phyloP scores from a whole-genome alignment of 23 tunicate genomes.

The Phallusia fumigata region DNA sequence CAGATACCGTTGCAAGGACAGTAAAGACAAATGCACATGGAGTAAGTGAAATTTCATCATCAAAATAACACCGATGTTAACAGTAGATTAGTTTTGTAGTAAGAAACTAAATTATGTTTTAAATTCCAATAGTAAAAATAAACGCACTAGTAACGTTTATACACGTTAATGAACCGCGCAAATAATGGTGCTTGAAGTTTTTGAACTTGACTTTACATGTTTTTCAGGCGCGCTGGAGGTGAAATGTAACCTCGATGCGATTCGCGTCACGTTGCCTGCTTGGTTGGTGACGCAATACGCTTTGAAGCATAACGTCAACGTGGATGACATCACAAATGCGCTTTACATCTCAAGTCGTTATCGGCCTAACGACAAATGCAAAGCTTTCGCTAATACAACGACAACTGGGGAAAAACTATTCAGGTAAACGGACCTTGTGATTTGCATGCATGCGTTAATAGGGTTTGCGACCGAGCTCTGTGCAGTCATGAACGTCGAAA shows the following conservation, averaged over 20 bases:
- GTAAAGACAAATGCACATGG: conserved; percentile 1
- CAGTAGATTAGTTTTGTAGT: too few relatives aligned
- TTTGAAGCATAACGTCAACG: not conserved
- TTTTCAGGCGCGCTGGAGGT: not conserved
- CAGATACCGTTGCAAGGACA: not conserved
- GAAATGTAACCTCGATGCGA: not conserved
- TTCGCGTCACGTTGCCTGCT: not conserved
- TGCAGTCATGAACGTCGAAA: too few relatives aligned
- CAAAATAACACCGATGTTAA: too few relatives aligned
- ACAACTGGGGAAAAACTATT: not conserved
- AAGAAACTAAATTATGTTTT: too few relatives aligned
- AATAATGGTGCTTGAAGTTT: too few relatives aligned
- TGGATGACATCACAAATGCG: not conserved
- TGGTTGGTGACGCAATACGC: not conserved
- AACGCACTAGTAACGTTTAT: not conserved
- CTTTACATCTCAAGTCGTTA: not conserved
- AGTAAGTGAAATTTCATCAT: not conserved
- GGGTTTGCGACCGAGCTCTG: too few relatives aligned
- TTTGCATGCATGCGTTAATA: too few relatives aligned
- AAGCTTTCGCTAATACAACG: not conserved
- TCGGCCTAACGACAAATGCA: not conserved
- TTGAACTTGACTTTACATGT: too few relatives aligned
- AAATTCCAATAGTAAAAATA: not conserved
- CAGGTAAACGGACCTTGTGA: not conserved
- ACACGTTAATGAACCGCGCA: too few relatives aligned